Evolutionary conservation across 2,113 vertebrate genomes (phyloP).

Genomic region (Monarcha castaneiventris): DNA sequence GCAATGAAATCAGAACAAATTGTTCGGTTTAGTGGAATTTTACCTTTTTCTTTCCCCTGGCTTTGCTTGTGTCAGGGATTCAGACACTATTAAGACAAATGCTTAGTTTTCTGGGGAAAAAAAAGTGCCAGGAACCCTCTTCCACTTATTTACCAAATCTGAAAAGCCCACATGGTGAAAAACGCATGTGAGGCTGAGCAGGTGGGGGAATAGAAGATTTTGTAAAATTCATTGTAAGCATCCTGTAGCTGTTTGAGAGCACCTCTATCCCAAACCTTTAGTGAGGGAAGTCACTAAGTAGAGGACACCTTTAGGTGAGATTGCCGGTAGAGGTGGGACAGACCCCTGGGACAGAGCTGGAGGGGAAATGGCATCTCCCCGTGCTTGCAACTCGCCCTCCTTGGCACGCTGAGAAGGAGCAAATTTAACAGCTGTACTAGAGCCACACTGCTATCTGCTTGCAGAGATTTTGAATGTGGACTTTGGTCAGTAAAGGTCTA

Average conservation of each 20-base stretch:
- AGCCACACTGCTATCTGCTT: background rate
- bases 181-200: background rate
- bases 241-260: background rate
- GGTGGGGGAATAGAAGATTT: background rate
- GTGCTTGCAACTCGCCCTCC: background rate
- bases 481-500: slow-evolving; percentile 41
- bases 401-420: background rate
- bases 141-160: background rate
- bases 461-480: background rate
- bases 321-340: background rate
- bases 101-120: background rate
- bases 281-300: background rate
- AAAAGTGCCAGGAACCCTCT: background rate
- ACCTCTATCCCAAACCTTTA: background rate
- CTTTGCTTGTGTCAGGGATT: background rate
- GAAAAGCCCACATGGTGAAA: background rate
- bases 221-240: background rate
- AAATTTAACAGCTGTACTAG: background rate
- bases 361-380: background rate
- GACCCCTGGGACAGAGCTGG: background rate
- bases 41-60: background rate
- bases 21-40: background rate
- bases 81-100: background rate
- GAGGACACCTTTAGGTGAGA: background rate
- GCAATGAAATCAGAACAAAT: background rate